Evolutionary conservation across 2,888 invertebrate genomes (phyloP).

Genomic region (Heliconius cydno): DNA sequence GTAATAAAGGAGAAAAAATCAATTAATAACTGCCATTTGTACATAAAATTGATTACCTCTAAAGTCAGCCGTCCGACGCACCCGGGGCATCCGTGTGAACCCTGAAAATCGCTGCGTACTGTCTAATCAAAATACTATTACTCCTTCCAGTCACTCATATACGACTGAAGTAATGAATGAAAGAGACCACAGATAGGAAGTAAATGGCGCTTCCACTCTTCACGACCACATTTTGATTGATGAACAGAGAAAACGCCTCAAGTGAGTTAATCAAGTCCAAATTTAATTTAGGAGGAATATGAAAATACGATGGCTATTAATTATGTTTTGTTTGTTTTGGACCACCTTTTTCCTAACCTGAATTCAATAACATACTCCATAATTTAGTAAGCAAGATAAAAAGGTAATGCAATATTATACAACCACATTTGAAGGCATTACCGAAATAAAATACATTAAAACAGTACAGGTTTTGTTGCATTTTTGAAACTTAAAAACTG

Average conservation of each 20-base stretch:
- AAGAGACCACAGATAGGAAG: slow-evolving; percentile 67
- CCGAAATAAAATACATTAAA: slow-evolving; percentile 27
- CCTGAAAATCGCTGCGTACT: slow-evolving; percentile 71
- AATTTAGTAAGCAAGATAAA: slow-evolving; percentile 44
- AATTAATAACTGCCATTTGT: slow-evolving; percentile 80
- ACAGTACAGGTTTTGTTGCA: slow-evolving; percentile 8
- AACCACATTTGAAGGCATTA: slow-evolving; percentile 33
- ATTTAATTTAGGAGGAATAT: slow-evolving; percentile 79
- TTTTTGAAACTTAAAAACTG: slow-evolving; percentile 17
- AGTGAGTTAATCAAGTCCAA: slow-evolving; percentile 80
- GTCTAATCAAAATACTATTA: slow-evolving; percentile 64
- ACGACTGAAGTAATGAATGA: slow-evolving; percentile 49
- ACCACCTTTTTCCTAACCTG: slow-evolving; percentile 59
- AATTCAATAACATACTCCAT: slow-evolving; percentile 54
- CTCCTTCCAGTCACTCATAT: slow-evolving; percentile 53
- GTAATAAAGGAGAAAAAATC: slow-evolving; percentile 78
- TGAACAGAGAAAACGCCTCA: slow-evolving; percentile 83
- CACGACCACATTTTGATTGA: slow-evolving; percentile 75
- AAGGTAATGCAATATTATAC: slow-evolving; percentile 41
- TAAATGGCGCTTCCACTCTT: slow-evolving; percentile 70
- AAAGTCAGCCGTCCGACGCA: slow-evolving; percentile 71
- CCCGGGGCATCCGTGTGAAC: slow-evolving; percentile 73
- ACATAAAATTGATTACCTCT: slow-evolving; percentile 83
- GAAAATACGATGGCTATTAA: slow-evolving; percentile 68
- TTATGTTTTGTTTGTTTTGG: slow-evolving; percentile 78